Evolutionary conservation across 2,113 vertebrate genomes (phyloP).

Genomic region (Salvator merianae): DNA sequence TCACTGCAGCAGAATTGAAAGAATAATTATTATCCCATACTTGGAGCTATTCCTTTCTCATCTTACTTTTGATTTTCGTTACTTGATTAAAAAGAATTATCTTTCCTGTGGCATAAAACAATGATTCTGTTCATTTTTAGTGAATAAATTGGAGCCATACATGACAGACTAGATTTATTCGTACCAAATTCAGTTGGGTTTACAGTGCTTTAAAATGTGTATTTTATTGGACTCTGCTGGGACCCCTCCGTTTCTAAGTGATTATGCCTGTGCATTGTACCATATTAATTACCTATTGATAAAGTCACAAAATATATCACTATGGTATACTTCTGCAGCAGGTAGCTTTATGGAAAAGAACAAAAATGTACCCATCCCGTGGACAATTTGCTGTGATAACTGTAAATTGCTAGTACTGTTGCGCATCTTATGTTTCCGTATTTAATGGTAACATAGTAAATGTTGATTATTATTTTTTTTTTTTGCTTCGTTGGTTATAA

Average conservation of each 20-base stretch:
- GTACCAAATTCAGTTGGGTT: neutral
- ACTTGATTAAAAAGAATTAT: neutral
- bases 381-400: slow-evolving; percentile 45
- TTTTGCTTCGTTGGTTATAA: slow-evolving; percentile 77
- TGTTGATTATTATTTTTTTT: slow-evolving; percentile 76
- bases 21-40: neutral
- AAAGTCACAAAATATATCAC: slow-evolving; percentile 36
- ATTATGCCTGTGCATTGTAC: slow-evolving; percentile 30
- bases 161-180: neutral
- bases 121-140: neutral
- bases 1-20: neutral
- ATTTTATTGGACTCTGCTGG: neutral
- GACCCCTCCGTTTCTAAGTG: neutral
- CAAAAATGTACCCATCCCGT: neutral
- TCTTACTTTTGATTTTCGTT: neutral
- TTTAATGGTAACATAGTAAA: slow-evolving; percentile 63
- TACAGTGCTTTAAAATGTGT: neutral
- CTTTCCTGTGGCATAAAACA: neutral
- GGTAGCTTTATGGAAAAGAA: neutral
- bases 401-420: slow-evolving; percentile 55
- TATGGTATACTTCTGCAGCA: slow-evolving; percentile 28
- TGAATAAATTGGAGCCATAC: neutral
- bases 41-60: neutral
- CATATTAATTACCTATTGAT: slow-evolving; percentile 10
- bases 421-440: slow-evolving; percentile 60